These are phyloP conservation scores for Eubasilissa splendida DNA, from an alignment of 2,888 invertebrate genomes.

Conservation along the genomic window DNA sequence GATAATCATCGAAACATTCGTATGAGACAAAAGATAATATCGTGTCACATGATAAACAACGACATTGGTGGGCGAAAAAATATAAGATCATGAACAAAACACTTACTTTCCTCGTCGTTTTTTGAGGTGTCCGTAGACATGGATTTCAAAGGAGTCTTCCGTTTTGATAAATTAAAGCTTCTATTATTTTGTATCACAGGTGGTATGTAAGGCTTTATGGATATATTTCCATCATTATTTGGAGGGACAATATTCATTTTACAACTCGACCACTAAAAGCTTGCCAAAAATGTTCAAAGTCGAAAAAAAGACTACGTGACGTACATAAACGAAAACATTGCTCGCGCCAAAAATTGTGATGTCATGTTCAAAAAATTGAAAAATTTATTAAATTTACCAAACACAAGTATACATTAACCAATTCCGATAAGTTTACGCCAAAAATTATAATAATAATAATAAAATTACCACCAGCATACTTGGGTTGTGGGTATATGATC, in stretches of 20 bases:
- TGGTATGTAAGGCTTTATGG: slow-evolving; percentile 30
- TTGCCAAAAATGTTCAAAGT: slow-evolving; percentile 48
- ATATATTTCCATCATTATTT: slow-evolving; percentile 42
- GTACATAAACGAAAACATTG: slow-evolving; percentile 48
- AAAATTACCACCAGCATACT: too few species aligned
- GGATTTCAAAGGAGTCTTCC: slow-evolving; percentile 42
- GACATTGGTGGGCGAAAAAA: slow-evolving; percentile 33
- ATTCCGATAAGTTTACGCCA: not conserved
- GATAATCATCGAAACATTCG: slow-evolving; percentile 1
- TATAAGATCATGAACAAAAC: slow-evolving; percentile 34
- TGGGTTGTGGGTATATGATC: too few species aligned
- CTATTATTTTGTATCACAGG: slow-evolving; percentile 46
- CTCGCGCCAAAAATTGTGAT: slow-evolving; percentile 48
- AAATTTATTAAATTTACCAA: not conserved
- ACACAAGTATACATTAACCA: too few species aligned
- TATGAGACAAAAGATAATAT: slow-evolving; percentile 33
- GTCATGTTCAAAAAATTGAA: slow-evolving; percentile 29
- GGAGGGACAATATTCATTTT: slow-evolving; percentile 53
- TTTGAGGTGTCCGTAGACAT: slow-evolving; percentile 42
- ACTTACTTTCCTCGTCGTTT: slow-evolving; percentile 53
- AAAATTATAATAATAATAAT: too few species aligned
- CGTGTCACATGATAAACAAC: slow-evolving; percentile 40
- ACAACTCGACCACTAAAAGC: slow-evolving; percentile 29
- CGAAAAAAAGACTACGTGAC: slow-evolving; percentile 51
- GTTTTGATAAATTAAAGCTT: slow-evolving; percentile 50